A percentile compares a stretch with the other conserved stretches of the same genome.
Conservation (phyloP, 2,888 invertebrate species). For the Caenorhabditis imperialis region DNA sequence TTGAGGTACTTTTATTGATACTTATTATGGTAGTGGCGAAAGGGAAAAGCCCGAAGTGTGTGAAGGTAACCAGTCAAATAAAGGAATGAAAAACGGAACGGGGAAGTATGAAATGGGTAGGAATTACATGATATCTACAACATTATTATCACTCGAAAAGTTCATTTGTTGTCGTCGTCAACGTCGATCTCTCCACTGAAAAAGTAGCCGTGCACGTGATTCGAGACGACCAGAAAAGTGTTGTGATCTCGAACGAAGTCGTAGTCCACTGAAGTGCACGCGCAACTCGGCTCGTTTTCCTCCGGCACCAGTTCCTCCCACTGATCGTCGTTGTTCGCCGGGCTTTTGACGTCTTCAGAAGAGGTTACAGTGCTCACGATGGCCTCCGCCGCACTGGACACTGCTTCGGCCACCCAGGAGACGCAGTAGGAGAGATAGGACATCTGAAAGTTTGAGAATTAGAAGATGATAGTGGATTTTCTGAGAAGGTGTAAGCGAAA, state of each 20-base stretch:
- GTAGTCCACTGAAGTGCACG: constrained; percentile 10
- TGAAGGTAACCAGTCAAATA: background rate
- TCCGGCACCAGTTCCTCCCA: too few species aligned
- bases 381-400: background rate
- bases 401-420: background rate
- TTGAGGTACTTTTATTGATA: constrained; percentile 82
- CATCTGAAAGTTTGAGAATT: constrained; percentile 1
- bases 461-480: background rate
- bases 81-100: background rate
- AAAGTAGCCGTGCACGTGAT: constrained; percentile 2
- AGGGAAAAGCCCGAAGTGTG: background rate
- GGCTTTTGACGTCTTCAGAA: too few species aligned
- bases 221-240: constrained; percentile 2
- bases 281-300: background rate
- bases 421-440: constrained; percentile 13
- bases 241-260: constrained; percentile 2
- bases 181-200: constrained; percentile 11
- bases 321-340: background rate
- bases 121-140: background rate
- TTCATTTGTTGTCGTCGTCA: too few species aligned
- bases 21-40: too few species aligned
- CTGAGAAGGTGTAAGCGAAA: background rate
- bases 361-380: too few species aligned
- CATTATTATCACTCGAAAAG: background rate
- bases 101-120: background rate